Conservation (phyloP, 2,797 vertebrate genomes). For the Atherinosoma microstoma region DNA sequence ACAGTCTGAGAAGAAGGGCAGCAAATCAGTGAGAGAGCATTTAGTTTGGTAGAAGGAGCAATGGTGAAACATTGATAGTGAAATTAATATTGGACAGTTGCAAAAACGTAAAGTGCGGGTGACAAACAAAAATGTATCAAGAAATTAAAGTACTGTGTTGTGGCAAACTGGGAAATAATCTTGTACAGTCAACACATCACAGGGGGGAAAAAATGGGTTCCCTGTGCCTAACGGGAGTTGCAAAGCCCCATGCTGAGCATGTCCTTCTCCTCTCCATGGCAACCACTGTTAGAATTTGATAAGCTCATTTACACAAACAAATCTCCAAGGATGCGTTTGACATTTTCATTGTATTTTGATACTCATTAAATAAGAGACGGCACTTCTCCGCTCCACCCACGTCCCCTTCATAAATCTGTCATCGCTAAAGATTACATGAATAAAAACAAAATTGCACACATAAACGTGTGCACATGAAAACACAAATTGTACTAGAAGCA, state of each 20-base stretch:
- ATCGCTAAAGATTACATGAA: conserved; percentile 6
- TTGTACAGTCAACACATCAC: conserved; percentile 22
- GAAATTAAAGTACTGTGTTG: neutral
- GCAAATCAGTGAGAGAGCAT: conserved; percentile 1
- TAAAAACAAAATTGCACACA: neutral
- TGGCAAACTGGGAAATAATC: conserved; percentile 38
- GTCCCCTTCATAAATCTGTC: conserved; percentile 20
- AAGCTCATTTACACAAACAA: conserved; percentile 82
- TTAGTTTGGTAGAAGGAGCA: neutral
- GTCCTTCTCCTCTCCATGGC: conserved; percentile 82
- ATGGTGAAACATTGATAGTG: conserved; percentile 4
- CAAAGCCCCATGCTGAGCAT: conserved; percentile 60
- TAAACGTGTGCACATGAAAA: conserved; percentile 26
- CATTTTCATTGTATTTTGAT: conserved; percentile 81
- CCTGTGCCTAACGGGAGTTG: conserved; percentile 43
- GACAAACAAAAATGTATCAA: neutral
- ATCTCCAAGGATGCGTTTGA: conserved; percentile 80
- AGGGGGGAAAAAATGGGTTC: conserved; percentile 34
- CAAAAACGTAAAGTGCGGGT: neutral
- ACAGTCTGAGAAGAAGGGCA: conserved; percentile 1
- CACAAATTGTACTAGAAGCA: conserved; percentile 34
- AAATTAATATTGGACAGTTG: conserved; percentile 13
- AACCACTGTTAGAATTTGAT: conserved; percentile 81
- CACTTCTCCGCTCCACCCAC: conserved; percentile 19
- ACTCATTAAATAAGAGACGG: conserved; percentile 30